phyloP scores from a whole-genome alignment of 1,140 invertebrate genomes.

The Meteorus sp. region DNA sequence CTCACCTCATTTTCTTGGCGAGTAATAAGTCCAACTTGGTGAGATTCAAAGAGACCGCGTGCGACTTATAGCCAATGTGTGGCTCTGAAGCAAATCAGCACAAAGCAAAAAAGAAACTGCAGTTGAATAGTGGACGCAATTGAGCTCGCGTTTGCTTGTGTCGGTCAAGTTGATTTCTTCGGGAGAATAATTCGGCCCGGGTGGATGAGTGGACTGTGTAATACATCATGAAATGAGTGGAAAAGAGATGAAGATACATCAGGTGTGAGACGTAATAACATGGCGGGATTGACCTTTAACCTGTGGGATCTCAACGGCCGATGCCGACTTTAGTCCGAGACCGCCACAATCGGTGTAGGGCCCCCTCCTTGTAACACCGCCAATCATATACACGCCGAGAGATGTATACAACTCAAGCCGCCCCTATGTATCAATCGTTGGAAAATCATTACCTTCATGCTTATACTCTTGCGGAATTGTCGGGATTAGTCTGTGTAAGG shows the following conservation, averaged over 20 bases:
- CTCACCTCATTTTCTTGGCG: not conserved
- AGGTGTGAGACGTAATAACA: conserved; percentile 59
- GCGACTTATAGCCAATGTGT: not conserved
- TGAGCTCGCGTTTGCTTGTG: not conserved
- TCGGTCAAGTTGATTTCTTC: conserved; percentile 31
- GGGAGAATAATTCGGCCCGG: conserved; percentile 32
- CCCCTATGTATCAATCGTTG: conserved; percentile 52
- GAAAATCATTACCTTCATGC: conserved; percentile 46
- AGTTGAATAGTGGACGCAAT: conserved; percentile 4
- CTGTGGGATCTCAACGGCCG: conserved; percentile 38
- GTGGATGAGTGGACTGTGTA: conserved; percentile 8
- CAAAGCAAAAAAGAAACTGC: not conserved
- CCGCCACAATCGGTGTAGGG: conserved; percentile 50
- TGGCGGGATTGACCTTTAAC: conserved; percentile 50
- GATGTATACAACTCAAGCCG: too few relatives aligned
- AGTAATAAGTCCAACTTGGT: not conserved
- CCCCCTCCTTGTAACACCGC: conserved; percentile 36
- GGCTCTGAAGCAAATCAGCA: not conserved
- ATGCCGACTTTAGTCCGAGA: conserved; percentile 47
- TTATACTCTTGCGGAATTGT: too few relatives aligned
- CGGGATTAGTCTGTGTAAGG: conserved; percentile 45
- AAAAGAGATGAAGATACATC: conserved; percentile 35
- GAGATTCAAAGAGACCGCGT: not conserved
- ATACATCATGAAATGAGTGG: not conserved
- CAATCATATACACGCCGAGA: conserved; percentile 55